A percentile compares a stretch with the other conserved stretches of the same genome.
phyloP scores from a whole-genome alignment of 2,113 vertebrate species.

The Chlamydotis undulata region DNA sequence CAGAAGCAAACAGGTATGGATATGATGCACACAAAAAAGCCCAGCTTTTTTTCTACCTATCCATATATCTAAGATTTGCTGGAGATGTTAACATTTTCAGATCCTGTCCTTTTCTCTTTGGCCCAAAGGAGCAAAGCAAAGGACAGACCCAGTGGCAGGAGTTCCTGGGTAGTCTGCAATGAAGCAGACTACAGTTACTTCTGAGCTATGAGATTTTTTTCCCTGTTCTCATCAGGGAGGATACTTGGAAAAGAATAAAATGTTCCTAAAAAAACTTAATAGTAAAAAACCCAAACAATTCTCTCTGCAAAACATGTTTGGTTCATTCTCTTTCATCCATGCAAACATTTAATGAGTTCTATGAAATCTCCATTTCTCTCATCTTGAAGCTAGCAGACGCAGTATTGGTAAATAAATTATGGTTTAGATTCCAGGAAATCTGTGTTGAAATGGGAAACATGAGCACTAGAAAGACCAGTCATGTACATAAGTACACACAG shows the following conservation, averaged over 20 bases:
- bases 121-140: background rate
- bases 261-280: background rate
- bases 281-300: background rate
- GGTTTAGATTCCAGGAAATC: background rate
- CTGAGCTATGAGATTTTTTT: background rate
- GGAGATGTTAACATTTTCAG: background rate
- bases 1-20: background rate
- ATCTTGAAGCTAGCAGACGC: background rate
- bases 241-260: background rate
- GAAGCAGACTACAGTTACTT: background rate
- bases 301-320: background rate
- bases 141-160: background rate
- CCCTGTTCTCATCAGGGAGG: background rate
- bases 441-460: background rate
- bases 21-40: background rate
- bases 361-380: background rate
- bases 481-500: background rate
- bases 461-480: background rate
- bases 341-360: background rate
- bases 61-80: background rate
- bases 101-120: background rate
- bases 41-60: fast-evolving
- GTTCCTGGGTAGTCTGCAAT: background rate
- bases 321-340: background rate
- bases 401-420: background rate